phyloP scores from a whole-genome alignment of 2,113 vertebrate species.

The Lepus europaeus region DNA sequence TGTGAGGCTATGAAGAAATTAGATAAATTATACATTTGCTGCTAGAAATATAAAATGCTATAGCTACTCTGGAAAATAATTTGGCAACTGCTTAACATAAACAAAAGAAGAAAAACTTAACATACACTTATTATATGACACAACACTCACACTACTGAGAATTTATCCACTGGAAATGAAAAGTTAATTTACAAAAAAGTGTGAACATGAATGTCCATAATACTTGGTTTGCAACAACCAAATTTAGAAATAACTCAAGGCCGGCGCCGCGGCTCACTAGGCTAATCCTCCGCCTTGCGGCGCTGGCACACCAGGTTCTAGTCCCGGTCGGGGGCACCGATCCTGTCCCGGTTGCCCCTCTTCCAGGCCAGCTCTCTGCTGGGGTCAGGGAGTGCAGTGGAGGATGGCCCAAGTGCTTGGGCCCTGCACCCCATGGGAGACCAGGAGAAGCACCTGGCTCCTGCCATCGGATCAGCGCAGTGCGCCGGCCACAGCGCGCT shows the following conservation, averaged over 20 bases:
- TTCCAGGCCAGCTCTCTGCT: too few species aligned
- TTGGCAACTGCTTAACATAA: not conserved
- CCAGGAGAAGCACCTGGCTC: too few species aligned
- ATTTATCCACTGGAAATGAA: not conserved
- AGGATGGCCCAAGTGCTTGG: too few species aligned
- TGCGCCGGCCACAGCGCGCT: too few species aligned
- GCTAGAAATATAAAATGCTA: not conserved
- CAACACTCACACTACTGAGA: not conserved
- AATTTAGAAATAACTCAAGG: not conserved
- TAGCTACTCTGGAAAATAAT: not conserved
- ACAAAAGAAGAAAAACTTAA: not conserved
- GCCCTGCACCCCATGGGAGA: too few species aligned
- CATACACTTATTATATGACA: not conserved
- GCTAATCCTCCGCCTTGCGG: too few species aligned
- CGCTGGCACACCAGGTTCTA: too few species aligned
- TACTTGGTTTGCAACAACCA: not conserved
- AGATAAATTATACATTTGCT: not conserved
- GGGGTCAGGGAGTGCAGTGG: too few species aligned
- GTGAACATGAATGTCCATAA: not conserved
- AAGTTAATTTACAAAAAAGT: not conserved
- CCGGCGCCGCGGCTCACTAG: too few species aligned
- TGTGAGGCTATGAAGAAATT: not conserved
- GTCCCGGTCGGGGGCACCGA: too few species aligned
- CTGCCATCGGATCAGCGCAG: too few species aligned
- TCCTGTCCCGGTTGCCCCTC: too few species aligned